phyloP scores from a whole-genome alignment of 1,140 invertebrate genomes.

The Uloborus diversus region DNA sequence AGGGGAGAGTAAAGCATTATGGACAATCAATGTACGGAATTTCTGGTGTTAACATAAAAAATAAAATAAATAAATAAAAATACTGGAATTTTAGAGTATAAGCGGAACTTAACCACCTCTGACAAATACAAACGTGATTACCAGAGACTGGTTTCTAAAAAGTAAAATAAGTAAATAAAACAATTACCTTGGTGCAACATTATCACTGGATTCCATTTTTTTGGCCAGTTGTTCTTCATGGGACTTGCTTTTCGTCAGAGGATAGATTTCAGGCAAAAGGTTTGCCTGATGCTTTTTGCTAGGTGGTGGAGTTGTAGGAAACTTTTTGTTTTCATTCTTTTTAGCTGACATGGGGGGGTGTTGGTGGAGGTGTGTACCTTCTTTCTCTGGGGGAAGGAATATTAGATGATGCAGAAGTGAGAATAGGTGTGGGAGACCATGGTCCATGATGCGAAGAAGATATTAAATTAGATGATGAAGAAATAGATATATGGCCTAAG shows the following conservation, averaged over 20 bases:
- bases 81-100: too few species aligned
- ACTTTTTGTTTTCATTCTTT: slow-evolving; percentile 68
- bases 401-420: slow-evolving; percentile 58
- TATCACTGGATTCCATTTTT: slow-evolving; percentile 69
- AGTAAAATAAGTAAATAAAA: slow-evolving; percentile 14
- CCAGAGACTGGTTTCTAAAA: not conserved
- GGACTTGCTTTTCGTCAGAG: slow-evolving; percentile 88
- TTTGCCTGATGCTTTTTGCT: slow-evolving; percentile 75
- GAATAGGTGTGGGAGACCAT: slow-evolving; percentile 60
- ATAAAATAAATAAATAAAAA: too few species aligned
- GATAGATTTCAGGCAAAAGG: slow-evolving; percentile 70
- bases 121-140: too few species aligned
- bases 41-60: too few species aligned
- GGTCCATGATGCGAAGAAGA: slow-evolving; percentile 57
- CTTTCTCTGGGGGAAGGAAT: slow-evolving; percentile 60
- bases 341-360: slow-evolving; percentile 67
- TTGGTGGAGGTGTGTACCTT: slow-evolving; percentile 72
- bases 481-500: slow-evolving; percentile 54
- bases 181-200: slow-evolving; percentile 60
- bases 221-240: slow-evolving; percentile 88
- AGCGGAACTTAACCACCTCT: too few species aligned
- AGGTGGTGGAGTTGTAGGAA: slow-evolving; percentile 82
- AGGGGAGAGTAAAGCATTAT: too few species aligned
- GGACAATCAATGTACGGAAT: too few species aligned
- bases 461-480: slow-evolving; percentile 52